Conservation (phyloP, 2,797 vertebrate genomes). For the Tarsius wallacei region DNA sequence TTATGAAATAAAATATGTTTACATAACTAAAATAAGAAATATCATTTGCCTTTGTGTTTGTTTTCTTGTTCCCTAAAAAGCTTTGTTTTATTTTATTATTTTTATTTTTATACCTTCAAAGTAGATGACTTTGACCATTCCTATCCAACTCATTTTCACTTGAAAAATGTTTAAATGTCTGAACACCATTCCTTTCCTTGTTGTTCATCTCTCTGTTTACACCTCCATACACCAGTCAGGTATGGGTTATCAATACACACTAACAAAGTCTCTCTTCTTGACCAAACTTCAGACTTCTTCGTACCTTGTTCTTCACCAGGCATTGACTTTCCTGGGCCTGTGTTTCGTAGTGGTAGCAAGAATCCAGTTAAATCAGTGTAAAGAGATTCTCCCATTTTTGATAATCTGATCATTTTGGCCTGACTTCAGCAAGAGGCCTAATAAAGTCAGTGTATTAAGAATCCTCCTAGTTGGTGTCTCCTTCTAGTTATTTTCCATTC, state of each 20-base stretch:
- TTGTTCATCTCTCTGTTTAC: not conserved
- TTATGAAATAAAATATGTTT: not conserved
- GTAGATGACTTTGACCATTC: not conserved
- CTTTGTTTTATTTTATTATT: not conserved
- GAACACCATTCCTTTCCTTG: not conserved
- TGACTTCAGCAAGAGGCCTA: not conserved
- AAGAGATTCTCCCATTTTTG: not conserved
- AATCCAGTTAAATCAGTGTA: not conserved
- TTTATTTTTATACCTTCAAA: not conserved
- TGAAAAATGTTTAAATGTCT: not conserved
- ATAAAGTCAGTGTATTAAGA: not conserved
- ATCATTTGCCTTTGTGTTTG: not conserved
- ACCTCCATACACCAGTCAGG: not conserved
- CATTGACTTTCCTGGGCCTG: not conserved
- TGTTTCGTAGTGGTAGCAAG: not conserved
- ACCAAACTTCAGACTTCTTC: not conserved
- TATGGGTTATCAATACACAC: fast-evolving
- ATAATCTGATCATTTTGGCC: not conserved
- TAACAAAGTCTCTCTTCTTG: not conserved
- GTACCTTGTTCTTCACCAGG: not conserved
- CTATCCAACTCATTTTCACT: not conserved
- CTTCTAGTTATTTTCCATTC: not conserved
- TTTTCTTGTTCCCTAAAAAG: not conserved
- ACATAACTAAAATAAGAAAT: not conserved
- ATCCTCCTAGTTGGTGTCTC: too few species aligned